Percentiles rank a stretch among this genome's conserved stretches.
Evolutionary conservation across 1,140 invertebrate species (phyloP).

Genomic region (Drosophila ercepeae): DNA sequence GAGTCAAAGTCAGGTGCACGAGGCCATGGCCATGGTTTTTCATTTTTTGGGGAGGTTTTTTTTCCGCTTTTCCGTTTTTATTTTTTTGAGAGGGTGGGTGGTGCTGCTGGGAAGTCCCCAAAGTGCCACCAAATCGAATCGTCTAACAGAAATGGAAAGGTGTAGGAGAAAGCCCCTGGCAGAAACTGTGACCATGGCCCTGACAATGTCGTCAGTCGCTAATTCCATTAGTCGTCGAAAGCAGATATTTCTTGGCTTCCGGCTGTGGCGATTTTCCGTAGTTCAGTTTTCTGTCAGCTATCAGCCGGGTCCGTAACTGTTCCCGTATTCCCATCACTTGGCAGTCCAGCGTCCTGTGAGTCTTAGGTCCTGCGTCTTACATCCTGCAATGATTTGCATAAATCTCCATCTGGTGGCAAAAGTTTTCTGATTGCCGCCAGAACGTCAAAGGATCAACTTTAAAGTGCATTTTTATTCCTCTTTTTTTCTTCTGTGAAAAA

Average conservation of each 20-base stretch:
- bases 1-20: slow-evolving; percentile 44
- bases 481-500: not conserved
- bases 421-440: slow-evolving; percentile 9
- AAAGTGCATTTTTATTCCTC: slow-evolving; percentile 15
- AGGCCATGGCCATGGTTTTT: slow-evolving; percentile 37
- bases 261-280: slow-evolving; percentile 28
- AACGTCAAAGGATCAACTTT: slow-evolving; percentile 35
- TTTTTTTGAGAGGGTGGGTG: not conserved
- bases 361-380: not conserved
- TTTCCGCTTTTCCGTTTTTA: not conserved
- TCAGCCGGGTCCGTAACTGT: slow-evolving; percentile 23
- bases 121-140: slow-evolving; percentile 42
- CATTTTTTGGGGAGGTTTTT: too few relatives aligned
- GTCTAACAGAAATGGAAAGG: not conserved
- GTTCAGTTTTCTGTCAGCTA: slow-evolving; percentile 41
- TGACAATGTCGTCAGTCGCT: slow-evolving; percentile 43
- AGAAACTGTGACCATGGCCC: slow-evolving; percentile 44
- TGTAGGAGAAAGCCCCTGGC: not conserved
- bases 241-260: slow-evolving; percentile 42
- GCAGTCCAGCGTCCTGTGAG: not conserved
- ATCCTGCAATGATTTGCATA: slow-evolving; percentile 22
- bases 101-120: slow-evolving; percentile 32
- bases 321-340: not conserved
- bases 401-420: slow-evolving; percentile 1
- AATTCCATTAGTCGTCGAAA: slow-evolving; percentile 37